Percentiles rank a stretch among this genome's conserved stretches.
Conservation (phyloP, 30 jellyfish, hydroid and myxozoan genomes). For the Pseudorhiza aurosa region DNA sequence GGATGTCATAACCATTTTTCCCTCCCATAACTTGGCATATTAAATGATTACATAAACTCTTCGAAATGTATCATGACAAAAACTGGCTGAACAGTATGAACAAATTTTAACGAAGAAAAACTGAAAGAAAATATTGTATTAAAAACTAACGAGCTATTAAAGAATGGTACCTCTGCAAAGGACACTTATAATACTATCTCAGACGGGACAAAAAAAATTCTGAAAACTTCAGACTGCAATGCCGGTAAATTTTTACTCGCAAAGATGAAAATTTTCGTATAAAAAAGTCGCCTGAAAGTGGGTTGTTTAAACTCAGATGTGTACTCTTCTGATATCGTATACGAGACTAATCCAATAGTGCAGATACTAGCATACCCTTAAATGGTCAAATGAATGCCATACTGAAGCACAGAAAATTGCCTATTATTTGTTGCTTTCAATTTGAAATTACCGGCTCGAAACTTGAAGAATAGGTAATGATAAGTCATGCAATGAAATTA, state of each 20-base stretch:
- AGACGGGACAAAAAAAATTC: background rate
- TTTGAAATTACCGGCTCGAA: constrained; percentile 6
- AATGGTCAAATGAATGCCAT: background rate
- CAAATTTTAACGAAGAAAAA: background rate
- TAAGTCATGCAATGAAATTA: background rate
- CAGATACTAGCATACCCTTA: constrained; percentile 5
- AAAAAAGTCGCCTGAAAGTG: background rate
- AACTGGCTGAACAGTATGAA: background rate
- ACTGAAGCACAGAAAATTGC: constrained; percentile 2
- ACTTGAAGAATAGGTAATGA: constrained; percentile 1
- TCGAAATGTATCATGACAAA: no score
- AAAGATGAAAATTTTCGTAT: background rate
- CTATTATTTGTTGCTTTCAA: background rate
- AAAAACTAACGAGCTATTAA: constrained; percentile 9
- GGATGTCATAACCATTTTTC: no score
- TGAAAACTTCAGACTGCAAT: background rate
- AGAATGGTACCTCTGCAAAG: constrained; percentile 9
- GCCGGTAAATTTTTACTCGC: background rate
- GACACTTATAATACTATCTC: background rate
- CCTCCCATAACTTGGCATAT: no score
- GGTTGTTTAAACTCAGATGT: background rate
- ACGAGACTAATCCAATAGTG: background rate
- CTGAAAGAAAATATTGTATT: background rate
- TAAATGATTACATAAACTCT: no score
- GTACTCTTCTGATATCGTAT: constrained; percentile 4